Evolutionary conservation across 2,797 vertebrate genomes (phyloP), one percentile per base, ranked within the genome.

Genomic region (Pantherophis vulpinus): DNA sequence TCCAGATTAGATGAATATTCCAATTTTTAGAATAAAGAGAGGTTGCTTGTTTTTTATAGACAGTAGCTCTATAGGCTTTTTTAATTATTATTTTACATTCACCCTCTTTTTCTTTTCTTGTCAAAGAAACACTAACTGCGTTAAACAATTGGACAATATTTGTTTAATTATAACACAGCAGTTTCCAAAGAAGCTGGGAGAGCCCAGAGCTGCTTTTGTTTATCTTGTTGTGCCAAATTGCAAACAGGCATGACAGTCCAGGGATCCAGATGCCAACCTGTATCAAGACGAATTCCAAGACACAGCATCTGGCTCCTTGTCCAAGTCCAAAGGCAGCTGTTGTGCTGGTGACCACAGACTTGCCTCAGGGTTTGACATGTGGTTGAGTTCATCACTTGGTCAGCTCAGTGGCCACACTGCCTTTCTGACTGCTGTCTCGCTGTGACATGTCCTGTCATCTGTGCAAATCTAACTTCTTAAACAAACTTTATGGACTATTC

Each of bases 251-350:
- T 74, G 94, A 97, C 97, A 97, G 96, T 96, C 94, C 79, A 93
- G 96, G 95, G 95, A 95, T 94, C 96, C 88, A 91, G 92, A 96
- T 94, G 97, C 95, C 27, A 27, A 91, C 90, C 95, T 93, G 23
- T 74, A 91, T 96, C 90, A 97, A 96, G 90, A 93, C 58, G 86
- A 88, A 91, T 97, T 97, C 94, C 96, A 94, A 96, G 95, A 95
- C 94, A 90, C 91, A 96, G 95, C 96, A 97, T 97, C 97, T 97
- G 97, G 95, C 94, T 97, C 95, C 92, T 88, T 60, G 74, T 32
- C 25, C 32, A 94, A 95, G 90, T 96, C 97, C 97, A 96, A 95
- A 95, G 96, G 95, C 96, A 0, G 63, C 94, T 0, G 1, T 95
- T 87, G 94, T 87, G 88, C 63, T 91, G 92, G 92, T 94, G 94